phyloP scores from a whole-genome alignment of 2,888 invertebrate species.

The Alloscopus bannaensis region DNA sequence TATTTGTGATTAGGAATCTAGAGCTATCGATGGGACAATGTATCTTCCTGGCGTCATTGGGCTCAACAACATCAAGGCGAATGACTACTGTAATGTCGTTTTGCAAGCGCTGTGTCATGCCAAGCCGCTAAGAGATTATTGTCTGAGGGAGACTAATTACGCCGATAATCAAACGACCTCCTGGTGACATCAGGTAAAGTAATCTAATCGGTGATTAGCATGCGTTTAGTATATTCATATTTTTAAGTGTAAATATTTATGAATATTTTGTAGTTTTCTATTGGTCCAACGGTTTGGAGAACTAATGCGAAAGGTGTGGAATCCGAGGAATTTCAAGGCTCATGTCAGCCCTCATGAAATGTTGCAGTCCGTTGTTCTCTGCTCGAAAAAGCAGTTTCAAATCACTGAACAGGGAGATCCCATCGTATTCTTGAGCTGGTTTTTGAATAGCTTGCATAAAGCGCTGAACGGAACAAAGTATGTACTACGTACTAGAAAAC shows the following conservation, averaged over 20 bases:
- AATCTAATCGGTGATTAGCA: background rate
- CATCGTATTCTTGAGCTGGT: slow-evolving; percentile 98
- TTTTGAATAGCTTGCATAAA: slow-evolving; percentile 95
- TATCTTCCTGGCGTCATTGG: slow-evolving; percentile 99
- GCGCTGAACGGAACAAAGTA: slow-evolving; percentile 93
- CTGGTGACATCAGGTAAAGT: slow-evolving; percentile 88
- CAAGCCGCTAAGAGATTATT: slow-evolving; percentile 94
- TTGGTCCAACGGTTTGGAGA: slow-evolving; percentile 96
- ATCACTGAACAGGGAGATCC: slow-evolving; percentile 99
- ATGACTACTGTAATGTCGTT: slow-evolving; percentile 99
- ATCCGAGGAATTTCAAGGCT: slow-evolving; percentile 98
- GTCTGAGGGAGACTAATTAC: slow-evolving; percentile 95
- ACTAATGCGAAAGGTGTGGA: slow-evolving; percentile 97
- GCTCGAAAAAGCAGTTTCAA: slow-evolving; percentile 98
- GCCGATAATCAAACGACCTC: slow-evolving; percentile 90
- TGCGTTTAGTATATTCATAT: background rate
- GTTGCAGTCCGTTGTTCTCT: slow-evolving; percentile 97
- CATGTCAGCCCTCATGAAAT: slow-evolving; percentile 99
- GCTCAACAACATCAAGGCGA: slow-evolving; percentile 99
- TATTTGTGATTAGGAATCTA: slow-evolving; percentile 78
- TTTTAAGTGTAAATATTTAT: background rate
- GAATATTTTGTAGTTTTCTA: slow-evolving; percentile 80
- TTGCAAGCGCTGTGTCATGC: slow-evolving; percentile 97
- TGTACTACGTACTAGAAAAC: slow-evolving; percentile 3
- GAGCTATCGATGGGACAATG: slow-evolving; percentile 97